These are phyloP conservation scores for Holacanthus passer DNA, from an alignment of 2,113 vertebrate genomes.

Conservation along the genomic window DNA sequence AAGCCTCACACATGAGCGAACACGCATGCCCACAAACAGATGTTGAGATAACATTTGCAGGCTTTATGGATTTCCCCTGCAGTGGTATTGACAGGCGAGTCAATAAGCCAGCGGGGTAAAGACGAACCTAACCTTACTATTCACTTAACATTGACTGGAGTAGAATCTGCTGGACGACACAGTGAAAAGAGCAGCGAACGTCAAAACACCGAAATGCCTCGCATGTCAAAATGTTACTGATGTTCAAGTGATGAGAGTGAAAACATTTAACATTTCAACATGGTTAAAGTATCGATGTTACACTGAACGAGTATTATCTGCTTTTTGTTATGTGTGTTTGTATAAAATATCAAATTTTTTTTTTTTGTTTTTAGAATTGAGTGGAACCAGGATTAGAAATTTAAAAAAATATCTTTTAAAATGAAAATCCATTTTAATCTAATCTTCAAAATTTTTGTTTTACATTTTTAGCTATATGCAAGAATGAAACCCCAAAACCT, in stretches of 20 bases:
- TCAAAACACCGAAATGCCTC: constrained; percentile 32
- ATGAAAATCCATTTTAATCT: background rate
- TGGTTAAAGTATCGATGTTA: background rate
- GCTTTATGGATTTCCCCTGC: constrained; percentile 72
- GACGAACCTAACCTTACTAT: constrained; percentile 70
- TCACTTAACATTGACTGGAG: constrained; percentile 79
- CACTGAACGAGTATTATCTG: background rate
- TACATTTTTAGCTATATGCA: no score
- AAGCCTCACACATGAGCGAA: constrained; percentile 6
- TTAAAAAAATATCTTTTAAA: background rate
- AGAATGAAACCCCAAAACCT: no score
- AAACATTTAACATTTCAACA: constrained; percentile 24
- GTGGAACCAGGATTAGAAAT: no score
- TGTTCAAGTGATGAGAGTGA: constrained; percentile 22
- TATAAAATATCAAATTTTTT: background rate
- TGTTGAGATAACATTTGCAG: constrained; percentile 66
- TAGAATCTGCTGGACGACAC: constrained; percentile 54
- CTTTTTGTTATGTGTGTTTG: background rate
- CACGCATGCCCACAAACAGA: constrained; percentile 37
- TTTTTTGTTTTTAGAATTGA: no score
- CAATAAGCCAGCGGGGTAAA: constrained; percentile 73
- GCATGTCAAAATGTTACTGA: constrained; percentile 25
- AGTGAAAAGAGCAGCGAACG: constrained; percentile 32
- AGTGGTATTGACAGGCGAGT: constrained; percentile 76
- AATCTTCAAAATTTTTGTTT: no score